These are phyloP conservation scores for Pristionchus fissidentatus DNA, from an alignment of 2,888 invertebrate species.

Conservation along the genomic window DNA sequence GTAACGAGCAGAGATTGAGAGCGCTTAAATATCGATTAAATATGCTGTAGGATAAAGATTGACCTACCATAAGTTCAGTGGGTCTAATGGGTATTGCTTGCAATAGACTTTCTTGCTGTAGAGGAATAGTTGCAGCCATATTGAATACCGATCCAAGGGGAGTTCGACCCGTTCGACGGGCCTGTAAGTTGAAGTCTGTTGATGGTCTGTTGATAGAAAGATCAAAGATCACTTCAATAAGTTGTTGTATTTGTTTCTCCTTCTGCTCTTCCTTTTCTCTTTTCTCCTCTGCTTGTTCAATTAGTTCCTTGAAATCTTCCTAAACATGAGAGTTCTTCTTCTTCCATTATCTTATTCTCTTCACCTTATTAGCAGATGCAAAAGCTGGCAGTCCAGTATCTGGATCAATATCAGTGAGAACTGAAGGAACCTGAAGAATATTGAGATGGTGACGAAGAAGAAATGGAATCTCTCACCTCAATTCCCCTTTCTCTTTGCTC, in stretches of 20 bases:
- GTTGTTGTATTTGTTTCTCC: conserved; percentile 42
- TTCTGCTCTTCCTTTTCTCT: conserved; percentile 44
- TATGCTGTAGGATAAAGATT: background rate
- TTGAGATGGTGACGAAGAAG: background rate
- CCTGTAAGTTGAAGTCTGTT: background rate
- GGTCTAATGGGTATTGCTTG: background rate
- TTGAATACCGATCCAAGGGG: conserved; percentile 5
- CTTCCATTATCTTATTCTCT: background rate
- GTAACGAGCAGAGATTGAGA: conserved; percentile 1
- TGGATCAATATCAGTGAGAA: conserved; percentile 70
- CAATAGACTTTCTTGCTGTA: background rate
- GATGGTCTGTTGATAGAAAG: background rate
- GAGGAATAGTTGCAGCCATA: background rate
- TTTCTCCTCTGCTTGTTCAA: conserved; percentile 56
- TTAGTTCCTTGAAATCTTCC: conserved; percentile 63
- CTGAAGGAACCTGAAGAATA: conserved; percentile 58
- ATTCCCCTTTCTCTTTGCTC: conserved; percentile 64
- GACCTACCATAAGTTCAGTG: background rate
- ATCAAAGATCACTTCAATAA: background rate
- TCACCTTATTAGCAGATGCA: conserved; percentile 56
- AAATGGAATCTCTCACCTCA: conserved; percentile 50
- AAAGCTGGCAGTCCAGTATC: conserved; percentile 69
- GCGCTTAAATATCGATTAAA: background rate
- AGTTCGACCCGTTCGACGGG: background rate
- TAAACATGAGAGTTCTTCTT: background rate